phyloP scores from a whole-genome alignment of 2,888 invertebrate genomes.

The Frankliniella fusca region DNA sequence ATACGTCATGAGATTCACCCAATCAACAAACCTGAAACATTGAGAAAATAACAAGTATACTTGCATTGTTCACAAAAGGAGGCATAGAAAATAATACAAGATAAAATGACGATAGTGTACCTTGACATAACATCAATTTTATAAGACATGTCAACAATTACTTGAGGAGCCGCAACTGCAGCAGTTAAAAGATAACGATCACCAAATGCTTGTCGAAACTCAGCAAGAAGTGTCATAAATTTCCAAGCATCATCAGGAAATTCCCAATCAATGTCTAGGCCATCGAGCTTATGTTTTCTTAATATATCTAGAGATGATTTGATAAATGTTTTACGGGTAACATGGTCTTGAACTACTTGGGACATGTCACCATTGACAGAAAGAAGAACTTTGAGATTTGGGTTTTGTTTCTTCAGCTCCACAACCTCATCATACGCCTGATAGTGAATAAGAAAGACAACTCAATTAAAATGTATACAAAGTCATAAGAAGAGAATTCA shows the following conservation, averaged over 20 bases:
- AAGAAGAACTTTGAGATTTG: conserved; percentile 68
- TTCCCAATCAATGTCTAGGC: conserved; percentile 81
- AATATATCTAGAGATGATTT: conserved; percentile 52
- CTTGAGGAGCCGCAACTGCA: conserved; percentile 74
- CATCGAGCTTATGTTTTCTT: conserved; percentile 58
- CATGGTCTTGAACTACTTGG: conserved; percentile 45
- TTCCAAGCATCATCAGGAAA: conserved; percentile 73
- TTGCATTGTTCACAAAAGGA: conserved; percentile 20
- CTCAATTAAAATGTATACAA: background rate
- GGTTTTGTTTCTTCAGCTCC: conserved; percentile 57
- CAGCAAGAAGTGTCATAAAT: conserved; percentile 68
- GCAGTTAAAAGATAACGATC: conserved; percentile 62
- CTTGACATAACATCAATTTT: conserved; percentile 71
- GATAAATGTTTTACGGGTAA: conserved; percentile 47
- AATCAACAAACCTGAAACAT: conserved; percentile 64
- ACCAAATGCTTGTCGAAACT: conserved; percentile 64
- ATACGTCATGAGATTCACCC: conserved; percentile 86
- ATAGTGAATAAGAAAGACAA: conserved; percentile 33
- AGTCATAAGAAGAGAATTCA: background rate
- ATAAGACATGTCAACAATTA: conserved; percentile 71
- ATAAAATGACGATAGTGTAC: conserved; percentile 48
- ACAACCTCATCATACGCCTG: conserved; percentile 49
- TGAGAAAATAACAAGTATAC: background rate
- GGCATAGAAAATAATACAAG: conserved; percentile 23
- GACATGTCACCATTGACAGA: conserved; percentile 65